Percentiles rank a stretch among this genome's conserved stretches.
Conservation (phyloP, 1,140 invertebrate species). For the Zaprionus gabonicus region DNA sequence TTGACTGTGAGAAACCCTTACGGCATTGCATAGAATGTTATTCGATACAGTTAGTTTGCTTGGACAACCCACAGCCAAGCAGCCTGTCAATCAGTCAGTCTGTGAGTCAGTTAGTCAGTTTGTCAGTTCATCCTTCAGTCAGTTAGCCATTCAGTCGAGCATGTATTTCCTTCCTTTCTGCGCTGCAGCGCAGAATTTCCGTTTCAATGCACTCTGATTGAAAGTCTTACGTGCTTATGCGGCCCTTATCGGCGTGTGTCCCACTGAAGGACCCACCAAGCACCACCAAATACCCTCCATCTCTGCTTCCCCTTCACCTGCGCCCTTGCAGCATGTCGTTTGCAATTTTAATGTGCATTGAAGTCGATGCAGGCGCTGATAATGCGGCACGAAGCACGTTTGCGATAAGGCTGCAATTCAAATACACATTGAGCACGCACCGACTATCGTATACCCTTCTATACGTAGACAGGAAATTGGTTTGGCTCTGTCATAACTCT, state of each 20-base stretch:
- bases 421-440: conserved; percentile 40
- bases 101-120: conserved; percentile 5
- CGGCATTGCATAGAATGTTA: conserved; percentile 37
- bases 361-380: conserved; percentile 71
- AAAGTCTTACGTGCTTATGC: conserved; percentile 74
- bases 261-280: conserved; percentile 46
- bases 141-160: conserved; percentile 60
- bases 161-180: conserved; percentile 77
- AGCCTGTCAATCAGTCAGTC: conserved; percentile 31
- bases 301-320: background rate
- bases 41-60: conserved; percentile 58
- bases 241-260: conserved; percentile 40
- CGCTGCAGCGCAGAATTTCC: conserved; percentile 81
- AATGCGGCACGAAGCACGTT: conserved; percentile 52
- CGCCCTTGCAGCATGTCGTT: conserved; percentile 36
- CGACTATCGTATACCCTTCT: conserved; percentile 21
- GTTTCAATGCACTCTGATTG: conserved; percentile 78
- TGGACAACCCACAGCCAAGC: conserved; percentile 15
- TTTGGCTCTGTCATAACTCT: background rate
- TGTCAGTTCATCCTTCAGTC: conserved; percentile 22
- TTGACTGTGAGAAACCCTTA: conserved; percentile 20
- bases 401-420: conserved; percentile 61
- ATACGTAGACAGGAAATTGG: background rate
- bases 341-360: conserved; percentile 79
- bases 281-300: background rate